These are phyloP conservation scores for Patella pellucida DNA, from an alignment of 2,888 invertebrate genomes.

Conservation along the genomic window DNA sequence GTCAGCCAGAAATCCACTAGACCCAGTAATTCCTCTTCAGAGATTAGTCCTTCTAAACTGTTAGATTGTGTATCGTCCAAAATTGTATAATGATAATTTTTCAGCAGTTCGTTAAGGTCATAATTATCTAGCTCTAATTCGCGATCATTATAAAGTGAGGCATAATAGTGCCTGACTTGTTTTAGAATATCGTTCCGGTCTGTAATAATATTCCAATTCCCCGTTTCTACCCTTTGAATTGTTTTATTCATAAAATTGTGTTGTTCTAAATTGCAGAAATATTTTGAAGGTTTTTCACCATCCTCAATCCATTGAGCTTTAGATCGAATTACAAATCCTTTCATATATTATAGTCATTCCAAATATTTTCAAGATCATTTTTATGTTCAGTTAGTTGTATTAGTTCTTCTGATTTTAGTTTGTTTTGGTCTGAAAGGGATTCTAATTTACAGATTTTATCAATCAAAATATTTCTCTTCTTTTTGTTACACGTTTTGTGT, in stretches of 20 bases:
- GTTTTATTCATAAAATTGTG: not conserved
- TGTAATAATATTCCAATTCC: not conserved
- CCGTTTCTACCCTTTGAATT: not conserved
- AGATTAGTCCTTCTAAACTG: not conserved
- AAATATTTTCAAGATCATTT: not conserved
- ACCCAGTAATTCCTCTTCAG: not conserved
- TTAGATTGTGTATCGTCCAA: not conserved
- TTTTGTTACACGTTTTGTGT: not conserved
- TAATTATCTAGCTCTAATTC: not conserved
- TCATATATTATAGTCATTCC: not conserved
- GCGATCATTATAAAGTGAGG: not conserved
- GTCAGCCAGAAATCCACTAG: slow-evolving; percentile 5
- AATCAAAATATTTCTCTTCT: not conserved
- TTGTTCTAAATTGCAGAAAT: not conserved
- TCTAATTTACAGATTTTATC: not conserved
- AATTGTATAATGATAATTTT: not conserved
- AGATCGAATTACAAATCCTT: not conserved
- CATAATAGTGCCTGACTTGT: not conserved
- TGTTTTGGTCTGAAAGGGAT: not conserved
- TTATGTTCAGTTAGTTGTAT: not conserved
- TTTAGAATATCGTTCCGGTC: not conserved
- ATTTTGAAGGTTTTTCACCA: not conserved
- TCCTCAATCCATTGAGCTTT: not conserved
- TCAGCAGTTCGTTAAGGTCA: not conserved
- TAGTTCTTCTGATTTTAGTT: not conserved